phyloP scores from a whole-genome alignment of 2,113 vertebrate species.

The Paedocypris sp. region DNA sequence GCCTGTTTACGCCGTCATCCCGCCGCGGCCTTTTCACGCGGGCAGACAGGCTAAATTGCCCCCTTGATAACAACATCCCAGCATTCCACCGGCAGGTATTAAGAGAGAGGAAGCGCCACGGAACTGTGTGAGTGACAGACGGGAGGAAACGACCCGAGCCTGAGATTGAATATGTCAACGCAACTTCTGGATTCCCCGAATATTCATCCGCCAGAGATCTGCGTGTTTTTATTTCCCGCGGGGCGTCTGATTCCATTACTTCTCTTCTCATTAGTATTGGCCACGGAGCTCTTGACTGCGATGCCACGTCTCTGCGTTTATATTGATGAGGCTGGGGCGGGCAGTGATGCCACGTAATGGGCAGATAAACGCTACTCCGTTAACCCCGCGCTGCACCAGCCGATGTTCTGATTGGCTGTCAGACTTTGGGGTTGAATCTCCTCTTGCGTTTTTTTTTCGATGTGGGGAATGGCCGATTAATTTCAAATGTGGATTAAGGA shows the following conservation, averaged over 20 bases:
- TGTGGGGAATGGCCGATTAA: constrained; percentile 23
- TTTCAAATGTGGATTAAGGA: too few relatives aligned
- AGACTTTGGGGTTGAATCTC: constrained; percentile 34
- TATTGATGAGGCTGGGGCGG: constrained; percentile 37
- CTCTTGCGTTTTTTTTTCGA: neutral
- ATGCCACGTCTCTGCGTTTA: constrained; percentile 20
- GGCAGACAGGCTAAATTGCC: constrained; percentile 13
- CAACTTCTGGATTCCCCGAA: too few relatives aligned
- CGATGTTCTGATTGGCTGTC: constrained; percentile 55
- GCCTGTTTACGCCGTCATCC: constrained; percentile 22
- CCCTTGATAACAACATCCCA: constrained; percentile 21
- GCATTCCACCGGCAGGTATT: constrained; percentile 4
- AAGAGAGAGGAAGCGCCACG: constrained; percentile 14
- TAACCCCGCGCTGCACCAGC: constrained; percentile 34
- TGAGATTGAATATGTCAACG: constrained; percentile 2
- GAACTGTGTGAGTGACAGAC: constrained; percentile 23
- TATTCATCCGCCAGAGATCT: too few relatives aligned
- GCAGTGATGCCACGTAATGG: constrained; percentile 16
- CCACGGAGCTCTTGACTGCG: neutral
- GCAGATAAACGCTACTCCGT: constrained; percentile 50
- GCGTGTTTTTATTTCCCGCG: too few relatives aligned
- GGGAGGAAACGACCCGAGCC: constrained; percentile 4
- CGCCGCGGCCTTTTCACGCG: neutral
- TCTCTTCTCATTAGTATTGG: constrained; percentile 37
- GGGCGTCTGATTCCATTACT: constrained; percentile 32